Evolutionary conservation across 2,888 invertebrate genomes (phyloP).

Genomic region (Leucophora obtusa): DNA sequence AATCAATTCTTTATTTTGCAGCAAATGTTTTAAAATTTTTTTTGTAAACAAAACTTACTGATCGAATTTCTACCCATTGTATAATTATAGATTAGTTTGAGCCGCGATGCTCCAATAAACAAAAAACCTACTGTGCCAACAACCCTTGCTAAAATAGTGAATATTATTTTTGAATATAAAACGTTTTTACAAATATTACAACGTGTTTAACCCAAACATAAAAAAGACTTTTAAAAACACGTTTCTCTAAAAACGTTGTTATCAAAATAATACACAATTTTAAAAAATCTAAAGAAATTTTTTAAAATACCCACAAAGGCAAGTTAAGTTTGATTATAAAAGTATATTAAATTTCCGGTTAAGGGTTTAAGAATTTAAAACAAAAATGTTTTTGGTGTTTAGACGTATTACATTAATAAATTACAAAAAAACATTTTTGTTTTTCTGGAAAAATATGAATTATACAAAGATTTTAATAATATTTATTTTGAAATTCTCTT

Average conservation of each 20-base stretch:
- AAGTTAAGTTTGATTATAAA: conserved; percentile 35
- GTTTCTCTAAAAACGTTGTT: conserved; percentile 27
- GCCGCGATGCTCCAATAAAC: conserved; percentile 60
- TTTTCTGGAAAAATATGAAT: neutral
- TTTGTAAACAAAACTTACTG: conserved; percentile 26
- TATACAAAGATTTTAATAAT: neutral
- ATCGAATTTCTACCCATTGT: conserved; percentile 61
- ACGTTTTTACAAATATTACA: conserved; percentile 17
- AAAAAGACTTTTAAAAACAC: conserved; percentile 2
- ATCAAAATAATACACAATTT: conserved; percentile 6
- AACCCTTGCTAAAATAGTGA: conserved; percentile 7
- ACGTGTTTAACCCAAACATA: neutral
- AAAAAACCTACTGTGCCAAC: conserved; percentile 29
- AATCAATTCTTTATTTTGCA: conserved; percentile 39
- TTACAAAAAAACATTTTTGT: conserved; percentile 41
- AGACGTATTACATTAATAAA: neutral
- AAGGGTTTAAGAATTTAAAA: conserved; percentile 30
- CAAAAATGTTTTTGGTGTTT: conserved; percentile 33
- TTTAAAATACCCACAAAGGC: conserved; percentile 39
- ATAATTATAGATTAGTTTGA: conserved; percentile 67
- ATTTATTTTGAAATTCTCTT: conserved; percentile 65
- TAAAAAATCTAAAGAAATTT: conserved; percentile 23
- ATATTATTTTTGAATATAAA: conserved; percentile 31
- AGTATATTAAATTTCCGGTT: conserved; percentile 31
- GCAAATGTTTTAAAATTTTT: conserved; percentile 20